These are phyloP conservation scores for Grapholita molesta DNA, from an alignment of 1,140 invertebrate species.

Conservation along the genomic window DNA sequence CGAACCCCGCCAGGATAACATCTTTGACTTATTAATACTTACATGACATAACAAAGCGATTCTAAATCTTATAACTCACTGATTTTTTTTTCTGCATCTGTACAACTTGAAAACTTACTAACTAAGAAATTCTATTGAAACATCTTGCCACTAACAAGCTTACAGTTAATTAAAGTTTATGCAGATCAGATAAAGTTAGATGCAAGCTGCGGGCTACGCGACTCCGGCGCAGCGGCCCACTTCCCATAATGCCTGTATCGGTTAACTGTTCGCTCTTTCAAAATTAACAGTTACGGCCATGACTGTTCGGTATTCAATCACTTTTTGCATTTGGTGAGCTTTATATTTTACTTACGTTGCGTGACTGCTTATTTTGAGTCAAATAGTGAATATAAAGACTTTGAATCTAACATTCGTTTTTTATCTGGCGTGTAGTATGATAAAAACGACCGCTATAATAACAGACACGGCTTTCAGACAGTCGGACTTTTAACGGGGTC, in stretches of 20 bases:
- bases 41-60: too few relatives aligned
- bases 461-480: not conserved
- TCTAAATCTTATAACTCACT: too few relatives aligned
- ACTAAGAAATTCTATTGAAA: not conserved
- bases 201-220: constrained; percentile 24
- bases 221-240: constrained; percentile 20
- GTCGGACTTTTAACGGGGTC: too few relatives aligned
- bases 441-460: not conserved
- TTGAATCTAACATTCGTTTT: not conserved
- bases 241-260: not conserved
- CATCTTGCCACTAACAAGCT: not conserved
- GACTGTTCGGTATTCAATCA: not conserved
- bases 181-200: constrained; percentile 15
- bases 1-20: too few relatives aligned
- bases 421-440: not conserved
- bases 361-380: not conserved
- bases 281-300: constrained; percentile 10
- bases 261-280: constrained; percentile 12
- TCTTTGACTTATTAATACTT: too few relatives aligned
- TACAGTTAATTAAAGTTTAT: not conserved
- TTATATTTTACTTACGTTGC: not conserved
- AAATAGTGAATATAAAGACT: not conserved
- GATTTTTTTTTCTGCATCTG: too few relatives aligned
- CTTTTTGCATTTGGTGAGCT: not conserved
- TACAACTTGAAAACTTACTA: too few relatives aligned